Percentiles rank a stretch among this genome's conserved stretches.
Conservation (phyloP, 1,140 invertebrate genomes). For the Heliothis subflexa region DNA sequence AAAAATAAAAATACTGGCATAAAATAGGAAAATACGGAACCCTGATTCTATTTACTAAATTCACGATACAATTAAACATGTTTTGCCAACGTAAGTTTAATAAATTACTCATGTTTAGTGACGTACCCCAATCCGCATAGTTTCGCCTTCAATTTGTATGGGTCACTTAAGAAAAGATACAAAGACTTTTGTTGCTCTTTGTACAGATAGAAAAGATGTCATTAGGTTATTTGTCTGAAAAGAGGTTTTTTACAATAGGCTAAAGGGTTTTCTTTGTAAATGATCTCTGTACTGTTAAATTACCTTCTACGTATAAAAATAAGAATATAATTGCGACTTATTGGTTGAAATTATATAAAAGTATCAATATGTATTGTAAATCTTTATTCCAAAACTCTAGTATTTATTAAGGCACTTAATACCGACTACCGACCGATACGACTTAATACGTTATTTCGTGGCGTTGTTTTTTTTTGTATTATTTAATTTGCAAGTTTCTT, state of each 20-base stretch:
- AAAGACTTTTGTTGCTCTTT: slow-evolving; percentile 3
- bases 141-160: slow-evolving; percentile 16
- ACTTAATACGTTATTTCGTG: too few species aligned
- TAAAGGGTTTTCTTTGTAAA: too few species aligned
- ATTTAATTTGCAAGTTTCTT: too few species aligned
- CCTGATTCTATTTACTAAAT: slow-evolving; percentile 28
- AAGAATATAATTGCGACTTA: too few species aligned
- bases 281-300: too few species aligned
- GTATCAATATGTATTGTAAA: too few species aligned
- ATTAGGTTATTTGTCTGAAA: background rate
- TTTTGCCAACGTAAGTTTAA: slow-evolving; percentile 30
- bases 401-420: too few species aligned
- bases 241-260: background rate
- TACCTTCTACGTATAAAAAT: too few species aligned
- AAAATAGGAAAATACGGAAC: slow-evolving; percentile 1
- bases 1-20: background rate
- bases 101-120: slow-evolving; percentile 32
- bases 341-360: too few species aligned
- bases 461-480: too few species aligned
- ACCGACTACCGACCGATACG: too few species aligned
- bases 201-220: slow-evolving; percentile 3
- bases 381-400: too few species aligned
- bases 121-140: slow-evolving; percentile 14
- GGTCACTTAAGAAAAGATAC: slow-evolving; percentile 23
- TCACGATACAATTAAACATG: slow-evolving; percentile 23